Base-by-base conservation (phyloP, 2,797 vertebrate species). In the Phoebastria nigripes region DNA sequence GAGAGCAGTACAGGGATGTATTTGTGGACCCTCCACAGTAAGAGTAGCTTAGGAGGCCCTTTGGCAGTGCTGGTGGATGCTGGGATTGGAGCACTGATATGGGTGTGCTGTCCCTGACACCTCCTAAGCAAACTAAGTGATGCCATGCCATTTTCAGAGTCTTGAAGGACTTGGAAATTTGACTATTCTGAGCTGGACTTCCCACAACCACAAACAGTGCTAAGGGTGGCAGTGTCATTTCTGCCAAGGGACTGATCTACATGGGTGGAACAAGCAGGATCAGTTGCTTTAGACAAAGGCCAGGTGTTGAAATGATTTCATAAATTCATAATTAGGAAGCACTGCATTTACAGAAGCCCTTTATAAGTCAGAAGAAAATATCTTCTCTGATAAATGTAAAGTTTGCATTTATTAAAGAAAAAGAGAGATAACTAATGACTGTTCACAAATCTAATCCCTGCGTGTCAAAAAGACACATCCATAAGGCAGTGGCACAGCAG, bases 151-250 rank as follows among this genome's bases (percentile, higher is more conserved):
- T 63, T 86, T 76, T 58, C 33, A 55, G 39, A 67, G 16, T 37
- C 62, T 51, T 81, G 37, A 69, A 77, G 35, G n/a, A 37, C 25
- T 51, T 77, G 28, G 21, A 80, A 78, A 81, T 49, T 26, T 52
- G 24, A 42, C 11, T 65, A 2, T 47, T 73, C 55, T 84, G 51
- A 44, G 8, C 16, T n/a, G 17, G 28, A 28, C 18, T 74, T 72
- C 12, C 17, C 5, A 4, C 17, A 87, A 3, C 8, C 26, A 20
- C 19, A 62, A 72, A 42, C 17, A 71, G 12, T 44, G 15, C 29
- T 37, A 31, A 37, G 15, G 6, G 3, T 46, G 21, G 10, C 22
- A 61, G 6, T n/a, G 58, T 44, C 0, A 0, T 19, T 58, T 58
- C 58, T 62, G 69, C 10, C 12, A 81, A 63, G 31, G 25, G 9